Evolutionary conservation across 2,888 invertebrate species (phyloP), one percentile per base, ranked within the genome.

Genomic region (Eudasyphora cyanicolor): DNA sequence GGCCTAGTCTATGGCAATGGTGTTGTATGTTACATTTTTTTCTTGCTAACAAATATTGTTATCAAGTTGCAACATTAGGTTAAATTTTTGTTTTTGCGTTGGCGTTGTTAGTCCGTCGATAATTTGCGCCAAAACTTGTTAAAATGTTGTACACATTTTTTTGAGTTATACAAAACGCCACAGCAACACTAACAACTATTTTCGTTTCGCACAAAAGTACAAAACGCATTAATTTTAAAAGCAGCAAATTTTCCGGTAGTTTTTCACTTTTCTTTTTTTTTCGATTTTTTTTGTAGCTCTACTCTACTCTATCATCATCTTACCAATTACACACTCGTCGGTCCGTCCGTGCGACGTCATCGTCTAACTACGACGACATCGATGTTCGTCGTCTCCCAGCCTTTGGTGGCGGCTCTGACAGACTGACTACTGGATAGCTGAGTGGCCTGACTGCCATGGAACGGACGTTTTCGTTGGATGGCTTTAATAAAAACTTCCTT

Each of bases 211-310:
- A 60, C 60, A 12, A 49, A 6, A 60, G 27, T 12, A n/a, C 24
- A 1, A 62, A 62, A 62, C 62, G 62, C 62, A 62, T 62, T 62
- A 32, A 32, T 62, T 7, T n/a, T 12, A 35, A n/a, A 62, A 62
- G 32, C 17, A 62, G 7, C 17, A 74, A 79, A 67, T 79, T 78
- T 82, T 79, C 82, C 82, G 82, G 78, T 79, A 82, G 62, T 70
- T 76, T 79, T 78, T 76, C 49, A 45, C 62, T 62, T 62, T 62
- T 62, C 24, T 60, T 32, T 32, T n/a, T 35, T 62, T 62, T 21
- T 17, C 17, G 5, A 62, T 19, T 60, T n/a, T 62, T 35, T 29
- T 62, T 32, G 14, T 62, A 12, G 29, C 32, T 32, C 27, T 21
- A 60, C 60, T 60, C 62, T n/a, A 35, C 70, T 54, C 54, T 54